Base-by-base conservation (phyloP, 2,113 vertebrate species). In the Oreochromis tanganicae region DNA sequence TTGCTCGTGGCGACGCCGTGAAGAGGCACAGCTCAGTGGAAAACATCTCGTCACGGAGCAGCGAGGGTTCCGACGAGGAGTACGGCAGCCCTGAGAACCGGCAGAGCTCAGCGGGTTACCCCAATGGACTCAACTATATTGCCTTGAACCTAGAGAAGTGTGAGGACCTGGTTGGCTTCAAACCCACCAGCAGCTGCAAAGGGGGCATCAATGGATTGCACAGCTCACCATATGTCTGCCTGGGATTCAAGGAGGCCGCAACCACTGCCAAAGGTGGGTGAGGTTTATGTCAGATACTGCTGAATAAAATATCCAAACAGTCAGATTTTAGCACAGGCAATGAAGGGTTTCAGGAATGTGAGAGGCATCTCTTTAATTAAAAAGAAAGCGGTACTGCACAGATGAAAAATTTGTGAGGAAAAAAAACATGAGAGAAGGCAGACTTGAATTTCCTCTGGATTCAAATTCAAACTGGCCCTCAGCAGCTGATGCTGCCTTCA, bases 21-120 rank as follows among this genome's bases (percentile, higher is more conserved):
- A 98, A 93, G 97, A 97, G 97, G 93, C 99, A 98, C 0, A 98
- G 98, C 95, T 99, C 99, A 0, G 98, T 99, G 95, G 98, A 99
- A 95, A 99, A 99, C 6, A 97, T 99, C 80, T 97, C 97, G 27
- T 97, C 97, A 90, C 96, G 97, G 94, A 98, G 98, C 96, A 97
- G 95, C 75, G 98, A 98, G 80, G 97, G 97, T 29, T 94, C 96
- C 0, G 97, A 97, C 21, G 96, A 96, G 78, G 96, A 96, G 91
- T 96, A 94, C 73, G 93, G 93, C 88, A 97, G 97, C 89, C 98
- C 98, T 0, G 97, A 98, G 96, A 97, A 96, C 93, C 95, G 97
- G 34, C 97, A 98, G 94, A 97, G 96, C 17, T 97, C 97, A 0
- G 95, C 95, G 1, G 98, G 97, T 82, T 98, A 98, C 96, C 97